Base-by-base conservation (phyloP, 2,113 vertebrate genomes). In the Rhinopithecus roxellana region DNA sequence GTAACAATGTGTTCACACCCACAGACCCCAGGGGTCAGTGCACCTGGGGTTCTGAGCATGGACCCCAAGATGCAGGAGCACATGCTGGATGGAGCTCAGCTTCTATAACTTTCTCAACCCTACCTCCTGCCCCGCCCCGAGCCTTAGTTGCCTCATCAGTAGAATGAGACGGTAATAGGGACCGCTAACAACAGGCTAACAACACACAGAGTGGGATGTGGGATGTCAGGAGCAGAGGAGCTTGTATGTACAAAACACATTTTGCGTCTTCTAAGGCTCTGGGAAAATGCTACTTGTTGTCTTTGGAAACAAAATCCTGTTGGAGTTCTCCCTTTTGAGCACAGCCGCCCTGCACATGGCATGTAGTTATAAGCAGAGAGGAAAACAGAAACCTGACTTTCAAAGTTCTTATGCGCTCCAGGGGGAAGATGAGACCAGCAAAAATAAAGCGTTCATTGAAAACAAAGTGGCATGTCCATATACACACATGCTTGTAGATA, bases 401-500 rank as follows among this genome's bases (percentile, higher is more conserved):
- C 97, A 90, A 85, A 97, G 93, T 69, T 32, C 92, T 78, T 16
- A 0, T 48, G 59, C 4, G 3, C 92, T 89, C 93, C n/a, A 43
- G 92, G 96, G 94, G 84, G 52, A 92, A 83, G 94, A 97, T 43
- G 92, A 84, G 92, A 97, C 94, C 88, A 70, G 90, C 80, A 61
- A 59, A 97, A 97, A 94, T 59, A 97, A 95, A 97, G 69, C 78
- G 35, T 85, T 92, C 92, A 55, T 94, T 97, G 90, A 82, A 96
- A 90, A 94, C 92, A 88, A 95, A 89, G 72, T 90, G 96, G 90
- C 94, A 86, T 38, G 64, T 93, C 86, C 64, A 2, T 64, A 79
- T 64, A 89, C 92, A 95, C 90, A 92, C 87, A 84, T 38, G 48
- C 64, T 85, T 86, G 84, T 9, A 17, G 77, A 57, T 98, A 96